Base-by-base conservation (phyloP, 2,797 vertebrate genomes). In the Pygocentrus nattereri region DNA sequence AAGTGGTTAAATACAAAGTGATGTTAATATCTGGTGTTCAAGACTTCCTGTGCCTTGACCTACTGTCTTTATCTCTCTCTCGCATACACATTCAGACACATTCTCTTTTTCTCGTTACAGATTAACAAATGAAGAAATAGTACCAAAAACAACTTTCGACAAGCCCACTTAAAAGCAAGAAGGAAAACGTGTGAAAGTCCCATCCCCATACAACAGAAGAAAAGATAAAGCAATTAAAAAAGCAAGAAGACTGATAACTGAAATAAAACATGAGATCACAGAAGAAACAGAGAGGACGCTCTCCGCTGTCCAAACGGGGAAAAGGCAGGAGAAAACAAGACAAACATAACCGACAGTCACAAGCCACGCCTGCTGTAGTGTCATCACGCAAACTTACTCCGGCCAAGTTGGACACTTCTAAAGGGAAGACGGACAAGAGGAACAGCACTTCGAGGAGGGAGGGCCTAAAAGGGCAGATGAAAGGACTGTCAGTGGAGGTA, bases 181-280 rank as follows among this genome's bases (percentile, higher is more conserved):
- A 81, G 12, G 1, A 34, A 85, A 74, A 73, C 16, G 62, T 25
- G 23, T 19, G 50, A 74, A 49, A 8, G 25, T 59, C 30, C 44
- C 6, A 49, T 50, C 61, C 23, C 56, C 52, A 10, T 15, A 52
- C 16, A 41, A 47, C 13, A 75, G 25, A 70, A 80, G n/a, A 54
- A 49, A 67, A 64, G 30, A 68, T 69, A 79, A 77, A 58, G 49
- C 11, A 19, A n/a, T n/a, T 25, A 21, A 76, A 15, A 65, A 74
- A 54, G 2, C 15, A 49, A 41, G 65, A 56, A 71, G 49, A 25
- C 15, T 67, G 38, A 81, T 18, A 31, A 25, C 23, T 67, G 27
- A 70, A 86, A 75, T 81, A 91, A 88, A 92, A 89, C 86, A 97
- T 97, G 96, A 97, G 96, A 90, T 93, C 96, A 18, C 87, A 93